A percentile compares a stretch with the other conserved stretches of the same genome.
phyloP scores from a whole-genome alignment of 2,888 invertebrate species.

The Apamea anceps region DNA sequence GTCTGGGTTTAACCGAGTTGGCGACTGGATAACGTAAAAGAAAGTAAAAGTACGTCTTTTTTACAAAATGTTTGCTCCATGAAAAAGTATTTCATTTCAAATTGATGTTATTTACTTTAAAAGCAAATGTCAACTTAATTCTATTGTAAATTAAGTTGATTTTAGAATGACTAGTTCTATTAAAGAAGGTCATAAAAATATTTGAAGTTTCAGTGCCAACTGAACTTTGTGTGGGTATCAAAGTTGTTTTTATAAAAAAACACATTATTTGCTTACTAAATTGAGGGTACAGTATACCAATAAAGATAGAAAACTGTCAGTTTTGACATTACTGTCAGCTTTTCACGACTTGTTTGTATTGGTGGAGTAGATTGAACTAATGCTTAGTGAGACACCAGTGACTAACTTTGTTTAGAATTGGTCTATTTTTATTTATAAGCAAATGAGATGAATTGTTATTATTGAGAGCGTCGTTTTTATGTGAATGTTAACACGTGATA shows the following conservation, averaged over 20 bases:
- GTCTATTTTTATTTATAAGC: constrained; percentile 39
- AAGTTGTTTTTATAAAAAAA: neutral
- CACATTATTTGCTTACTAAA: neutral
- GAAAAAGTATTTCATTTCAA: neutral
- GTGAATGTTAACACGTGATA: constrained; percentile 25
- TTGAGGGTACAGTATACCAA: neutral
- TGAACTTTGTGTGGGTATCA: neutral
- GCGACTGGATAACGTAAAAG: neutral
- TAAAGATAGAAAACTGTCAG: neutral
- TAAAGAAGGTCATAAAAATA: neutral
- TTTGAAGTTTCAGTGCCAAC: neutral
- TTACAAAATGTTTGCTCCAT: too few relatives aligned
- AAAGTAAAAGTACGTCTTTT: neutral
- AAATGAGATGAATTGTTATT: constrained; percentile 47
- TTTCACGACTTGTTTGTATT: neutral
- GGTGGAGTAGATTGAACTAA: neutral
- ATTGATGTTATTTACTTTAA: neutral
- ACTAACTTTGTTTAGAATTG: constrained; percentile 43
- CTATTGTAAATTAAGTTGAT: neutral
- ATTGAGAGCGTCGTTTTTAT: constrained; percentile 23
- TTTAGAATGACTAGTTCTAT: neutral
- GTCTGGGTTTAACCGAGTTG: neutral
- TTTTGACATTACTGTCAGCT: neutral
- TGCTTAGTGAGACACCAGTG: constrained; percentile 32
- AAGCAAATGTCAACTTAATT: neutral